Percentiles rank a stretch among this genome's conserved stretches.
phyloP scores from a whole-genome alignment of 2,888 invertebrate species.

The Drosophila borealis region DNA sequence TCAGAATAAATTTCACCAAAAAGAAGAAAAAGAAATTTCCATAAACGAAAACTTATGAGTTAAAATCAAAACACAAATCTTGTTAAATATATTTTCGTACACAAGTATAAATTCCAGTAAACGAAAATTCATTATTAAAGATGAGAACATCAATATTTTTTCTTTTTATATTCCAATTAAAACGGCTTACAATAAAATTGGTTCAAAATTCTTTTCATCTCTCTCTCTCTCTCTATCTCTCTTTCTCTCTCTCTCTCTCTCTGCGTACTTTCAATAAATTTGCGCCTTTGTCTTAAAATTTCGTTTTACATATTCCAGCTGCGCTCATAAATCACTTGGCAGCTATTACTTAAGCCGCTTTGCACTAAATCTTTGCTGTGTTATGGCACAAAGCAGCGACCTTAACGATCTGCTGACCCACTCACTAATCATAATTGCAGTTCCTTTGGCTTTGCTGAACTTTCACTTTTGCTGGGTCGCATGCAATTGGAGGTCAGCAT shows the following conservation, averaged over 20 bases:
- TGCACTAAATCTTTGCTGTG: slow-evolving; percentile 25
- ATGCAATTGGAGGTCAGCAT: slow-evolving; percentile 23
- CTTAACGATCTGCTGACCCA: slow-evolving; percentile 49
- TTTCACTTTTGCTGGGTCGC: slow-evolving; percentile 54
- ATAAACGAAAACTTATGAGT: no score
- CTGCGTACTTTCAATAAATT: background rate
- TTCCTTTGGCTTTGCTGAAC: slow-evolving; percentile 32
- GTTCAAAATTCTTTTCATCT: no score
- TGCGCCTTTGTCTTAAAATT: background rate
- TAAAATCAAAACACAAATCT: no score
- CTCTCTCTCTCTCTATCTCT: no score
- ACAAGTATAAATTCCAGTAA: no score
- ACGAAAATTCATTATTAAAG: no score
- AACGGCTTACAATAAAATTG: background rate
- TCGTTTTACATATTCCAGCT: background rate
- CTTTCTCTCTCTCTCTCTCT: background rate
- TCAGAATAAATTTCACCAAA: no score
- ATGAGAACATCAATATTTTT: no score
- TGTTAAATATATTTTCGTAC: no score
- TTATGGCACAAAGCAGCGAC: slow-evolving; percentile 27
- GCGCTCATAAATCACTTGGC: background rate
- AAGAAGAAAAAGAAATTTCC: no score
- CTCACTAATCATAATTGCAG: slow-evolving; percentile 52
- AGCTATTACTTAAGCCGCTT: slow-evolving; percentile 41
- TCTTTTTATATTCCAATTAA: no score